Percentiles rank a stretch among this genome's conserved stretches.
Conservation (phyloP, 2,113 vertebrate genomes). For the Cephalopterus ornatus region DNA sequence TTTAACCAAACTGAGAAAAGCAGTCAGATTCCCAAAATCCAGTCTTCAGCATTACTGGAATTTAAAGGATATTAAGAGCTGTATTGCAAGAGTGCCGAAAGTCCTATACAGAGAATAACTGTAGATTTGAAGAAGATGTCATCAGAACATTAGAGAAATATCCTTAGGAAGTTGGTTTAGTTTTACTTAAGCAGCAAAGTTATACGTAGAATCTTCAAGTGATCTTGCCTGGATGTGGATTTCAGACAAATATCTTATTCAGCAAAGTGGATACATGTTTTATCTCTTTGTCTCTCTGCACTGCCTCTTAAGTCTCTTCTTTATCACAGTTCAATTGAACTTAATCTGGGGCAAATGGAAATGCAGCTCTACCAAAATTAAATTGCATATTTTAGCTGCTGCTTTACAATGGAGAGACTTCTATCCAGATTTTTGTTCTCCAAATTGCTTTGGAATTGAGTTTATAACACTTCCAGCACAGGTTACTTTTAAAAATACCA, state of each 20-base stretch:
- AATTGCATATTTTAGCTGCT: not conserved
- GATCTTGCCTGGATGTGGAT: not conserved
- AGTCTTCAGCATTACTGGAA: not conserved
- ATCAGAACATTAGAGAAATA: not conserved
- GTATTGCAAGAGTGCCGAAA: not conserved
- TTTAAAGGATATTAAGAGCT: not conserved
- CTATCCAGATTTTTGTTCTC: not conserved
- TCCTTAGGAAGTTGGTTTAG: not conserved
- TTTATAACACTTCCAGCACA: not conserved
- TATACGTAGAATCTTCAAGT: not conserved
- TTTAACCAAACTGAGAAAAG: not conserved
- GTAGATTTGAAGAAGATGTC: not conserved
- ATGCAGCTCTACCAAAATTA: not conserved
- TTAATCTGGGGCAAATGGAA: not conserved
- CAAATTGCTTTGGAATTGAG: not conserved
- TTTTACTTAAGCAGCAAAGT: not conserved
- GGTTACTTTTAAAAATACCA: not conserved
- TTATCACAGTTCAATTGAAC: not conserved
- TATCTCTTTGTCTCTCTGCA: not conserved
- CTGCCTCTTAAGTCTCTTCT: not conserved
- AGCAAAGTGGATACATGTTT: not conserved
- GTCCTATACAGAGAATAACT: not conserved
- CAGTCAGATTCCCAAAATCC: not conserved
- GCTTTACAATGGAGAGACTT: not conserved
- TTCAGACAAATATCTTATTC: not conserved